Evolutionary conservation across 2,888 invertebrate species (phyloP).

Genomic region (Cordilura impudica): DNA sequence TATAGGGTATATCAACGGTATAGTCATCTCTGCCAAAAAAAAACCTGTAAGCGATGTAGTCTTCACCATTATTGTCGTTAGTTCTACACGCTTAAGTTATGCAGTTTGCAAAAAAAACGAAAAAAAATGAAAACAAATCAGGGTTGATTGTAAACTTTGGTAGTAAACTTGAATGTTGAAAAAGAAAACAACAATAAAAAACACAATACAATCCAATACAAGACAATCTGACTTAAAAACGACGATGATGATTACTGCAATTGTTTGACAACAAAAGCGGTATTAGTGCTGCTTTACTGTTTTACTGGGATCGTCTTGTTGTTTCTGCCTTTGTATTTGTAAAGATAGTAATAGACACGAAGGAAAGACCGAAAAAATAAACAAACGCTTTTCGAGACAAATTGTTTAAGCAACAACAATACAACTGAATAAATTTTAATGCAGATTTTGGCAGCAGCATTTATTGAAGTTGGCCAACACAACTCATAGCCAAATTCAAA

Average conservation of each 20-base stretch:
- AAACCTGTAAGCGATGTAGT: conserved; percentile 60
- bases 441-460: conserved; percentile 73
- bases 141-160: background rate
- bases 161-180: background rate
- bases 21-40: conserved; percentile 46
- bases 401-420: conserved; percentile 69
- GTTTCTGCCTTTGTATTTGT: background rate
- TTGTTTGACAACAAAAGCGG: conserved; percentile 57
- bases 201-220: background rate
- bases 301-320: conserved; percentile 26
- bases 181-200: conserved; percentile 9
- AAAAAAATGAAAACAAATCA: background rate
- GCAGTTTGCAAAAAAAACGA: conserved; percentile 17
- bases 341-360: conserved; percentile 15
- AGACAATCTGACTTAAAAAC: conserved; percentile 43
- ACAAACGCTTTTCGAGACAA: conserved; percentile 1
- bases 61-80: conserved; percentile 55
- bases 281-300: conserved; percentile 29
- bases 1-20: too few relatives aligned
- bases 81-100: conserved; percentile 51
- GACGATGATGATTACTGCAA: conserved; percentile 58
- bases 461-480: conserved; percentile 64
- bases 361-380: background rate
- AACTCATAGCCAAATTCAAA: conserved; percentile 53
- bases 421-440: conserved; percentile 75